Percentiles rank a stretch among this genome's conserved stretches.
phyloP scores from a whole-genome alignment of 2,113 vertebrate genomes.

The Mus spicilegus region DNA sequence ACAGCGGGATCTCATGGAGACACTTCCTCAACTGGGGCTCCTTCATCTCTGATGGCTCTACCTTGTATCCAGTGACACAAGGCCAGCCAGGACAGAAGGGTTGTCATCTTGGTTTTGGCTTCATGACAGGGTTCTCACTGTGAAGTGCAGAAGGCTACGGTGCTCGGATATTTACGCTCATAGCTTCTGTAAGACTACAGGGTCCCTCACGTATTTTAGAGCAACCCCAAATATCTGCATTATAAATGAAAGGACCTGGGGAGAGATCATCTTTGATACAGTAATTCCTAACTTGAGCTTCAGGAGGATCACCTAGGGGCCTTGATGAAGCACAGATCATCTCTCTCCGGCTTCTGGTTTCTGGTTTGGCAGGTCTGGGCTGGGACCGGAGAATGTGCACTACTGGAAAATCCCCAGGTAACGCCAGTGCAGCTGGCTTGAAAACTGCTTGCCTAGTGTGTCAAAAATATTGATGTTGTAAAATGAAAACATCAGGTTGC shows the following conservation, averaged over 20 bases:
- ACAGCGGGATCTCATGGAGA: neutral
- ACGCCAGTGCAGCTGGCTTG: neutral
- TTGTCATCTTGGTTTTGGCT: neutral
- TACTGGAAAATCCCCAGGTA: neutral
- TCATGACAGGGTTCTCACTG: neutral
- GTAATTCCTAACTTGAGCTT: neutral
- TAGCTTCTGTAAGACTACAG: neutral
- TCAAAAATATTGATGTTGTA: neutral
- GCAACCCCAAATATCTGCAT: neutral
- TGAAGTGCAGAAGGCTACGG: neutral
- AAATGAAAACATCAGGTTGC: neutral
- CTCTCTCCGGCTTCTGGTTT: neutral
- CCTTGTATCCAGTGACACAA: neutral
- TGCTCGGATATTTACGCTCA: neutral
- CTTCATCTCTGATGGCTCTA: neutral
- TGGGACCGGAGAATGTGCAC: neutral
- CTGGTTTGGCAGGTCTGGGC: neutral
- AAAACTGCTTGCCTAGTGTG: neutral
- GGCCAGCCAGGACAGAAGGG: neutral
- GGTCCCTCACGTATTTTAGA: neutral
- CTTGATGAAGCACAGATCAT: neutral
- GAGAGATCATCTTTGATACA: too few relatives aligned
- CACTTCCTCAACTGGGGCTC: neutral
- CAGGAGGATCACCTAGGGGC: neutral
- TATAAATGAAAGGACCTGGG: neutral